Conservation (phyloP, 2,113 vertebrate genomes). For the Hippocampus guttulatus region DNA sequence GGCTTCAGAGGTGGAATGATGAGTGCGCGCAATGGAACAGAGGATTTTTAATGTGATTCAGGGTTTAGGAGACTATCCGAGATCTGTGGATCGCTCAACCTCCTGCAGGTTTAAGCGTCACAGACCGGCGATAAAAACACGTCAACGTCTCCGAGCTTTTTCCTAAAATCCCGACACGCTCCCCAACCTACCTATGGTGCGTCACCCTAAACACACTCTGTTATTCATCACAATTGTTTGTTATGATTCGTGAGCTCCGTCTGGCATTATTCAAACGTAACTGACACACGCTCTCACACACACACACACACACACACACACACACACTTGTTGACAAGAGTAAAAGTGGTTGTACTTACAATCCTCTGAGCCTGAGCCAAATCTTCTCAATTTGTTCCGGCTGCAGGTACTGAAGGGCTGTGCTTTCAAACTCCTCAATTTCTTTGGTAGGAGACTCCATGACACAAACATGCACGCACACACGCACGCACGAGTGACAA, state of each 20-base stretch:
- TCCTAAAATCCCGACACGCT: neutral
- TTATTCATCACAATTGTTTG: neutral
- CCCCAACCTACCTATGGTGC: neutral
- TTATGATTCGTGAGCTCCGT: neutral
- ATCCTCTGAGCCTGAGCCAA: slow-evolving; percentile 94
- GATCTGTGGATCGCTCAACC: neutral
- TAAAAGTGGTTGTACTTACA: slow-evolving; percentile 82
- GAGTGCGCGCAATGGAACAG: neutral
- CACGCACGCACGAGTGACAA: slow-evolving; percentile 19
- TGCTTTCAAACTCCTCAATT: slow-evolving; percentile 99
- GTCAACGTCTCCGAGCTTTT: neutral
- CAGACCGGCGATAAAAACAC: too few relatives aligned
- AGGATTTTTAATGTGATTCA: neutral
- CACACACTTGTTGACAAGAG: slow-evolving; percentile 50
- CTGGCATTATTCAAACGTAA: neutral
- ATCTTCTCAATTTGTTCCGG: slow-evolving; percentile 99
- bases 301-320: slow-evolving; percentile 13
- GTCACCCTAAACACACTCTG: neutral
- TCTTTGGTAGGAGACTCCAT: slow-evolving; percentile 99
- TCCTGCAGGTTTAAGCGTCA: neutral
- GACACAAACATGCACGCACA: slow-evolving; percentile 33
- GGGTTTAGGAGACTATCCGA: neutral
- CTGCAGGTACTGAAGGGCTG: slow-evolving; percentile 93
- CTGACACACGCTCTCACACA: neutral
- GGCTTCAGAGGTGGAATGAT: neutral